phyloP scores from a whole-genome alignment of 2,888 invertebrate species.

The Rhagonycha lutea region DNA sequence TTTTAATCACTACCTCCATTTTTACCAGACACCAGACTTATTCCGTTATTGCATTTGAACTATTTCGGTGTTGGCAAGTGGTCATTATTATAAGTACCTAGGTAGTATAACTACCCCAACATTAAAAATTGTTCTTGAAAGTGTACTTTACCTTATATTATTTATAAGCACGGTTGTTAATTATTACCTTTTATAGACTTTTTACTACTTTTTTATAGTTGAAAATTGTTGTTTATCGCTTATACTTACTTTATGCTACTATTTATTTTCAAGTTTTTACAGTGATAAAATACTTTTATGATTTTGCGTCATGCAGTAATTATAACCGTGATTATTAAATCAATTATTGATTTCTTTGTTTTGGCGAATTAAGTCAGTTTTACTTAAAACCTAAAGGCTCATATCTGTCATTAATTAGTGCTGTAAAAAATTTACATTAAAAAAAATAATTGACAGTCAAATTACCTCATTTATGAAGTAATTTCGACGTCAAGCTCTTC shows the following conservation, averaged over 20 bases:
- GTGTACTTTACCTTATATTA: conserved; percentile 4
- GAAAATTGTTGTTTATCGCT: conserved; percentile 14
- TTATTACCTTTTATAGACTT: conserved; percentile 11
- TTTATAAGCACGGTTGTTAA: conserved; percentile 5
- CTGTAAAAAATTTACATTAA: too few species aligned
- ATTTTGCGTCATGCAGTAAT: not conserved
- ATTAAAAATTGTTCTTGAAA: not conserved
- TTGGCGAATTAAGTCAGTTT: not conserved
- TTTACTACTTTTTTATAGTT: conserved; percentile 17
- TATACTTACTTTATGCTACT: conserved; percentile 6
- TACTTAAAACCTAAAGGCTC: not conserved
- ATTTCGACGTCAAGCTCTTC: not conserved
- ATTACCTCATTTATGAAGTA: not conserved
- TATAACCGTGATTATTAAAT: not conserved
- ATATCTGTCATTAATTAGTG: too few species aligned
- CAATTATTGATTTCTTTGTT: not conserved
- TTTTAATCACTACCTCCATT: too few species aligned
- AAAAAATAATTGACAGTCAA: too few species aligned
- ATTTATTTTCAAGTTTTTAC: conserved; percentile 12
- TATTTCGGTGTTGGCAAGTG: not conserved
- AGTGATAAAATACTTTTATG: not conserved
- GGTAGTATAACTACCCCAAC: not conserved
- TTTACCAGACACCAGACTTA: not conserved
- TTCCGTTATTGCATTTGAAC: not conserved
- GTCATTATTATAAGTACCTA: not conserved